These are phyloP conservation scores for Thermophis baileyi DNA, from an alignment of 2,113 vertebrate species.

Conservation along the genomic window DNA sequence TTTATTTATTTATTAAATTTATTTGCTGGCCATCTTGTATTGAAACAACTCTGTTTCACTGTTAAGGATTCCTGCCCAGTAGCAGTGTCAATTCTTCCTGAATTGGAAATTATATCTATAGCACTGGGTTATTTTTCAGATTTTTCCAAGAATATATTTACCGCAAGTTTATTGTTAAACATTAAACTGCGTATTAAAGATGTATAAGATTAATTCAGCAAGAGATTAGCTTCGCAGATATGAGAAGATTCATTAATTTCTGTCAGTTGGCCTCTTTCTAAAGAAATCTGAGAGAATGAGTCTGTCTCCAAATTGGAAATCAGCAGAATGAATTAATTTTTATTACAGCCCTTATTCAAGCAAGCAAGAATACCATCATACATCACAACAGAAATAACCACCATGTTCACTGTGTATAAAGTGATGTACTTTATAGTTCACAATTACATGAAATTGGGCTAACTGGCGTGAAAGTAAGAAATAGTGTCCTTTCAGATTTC, in stretches of 20 bases:
- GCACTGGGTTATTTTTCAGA: not conserved
- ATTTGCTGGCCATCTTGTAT: not conserved
- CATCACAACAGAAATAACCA: not conserved
- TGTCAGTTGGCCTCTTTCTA: not conserved
- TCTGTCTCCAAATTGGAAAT: not conserved
- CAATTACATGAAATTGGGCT: not conserved
- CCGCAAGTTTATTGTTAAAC: not conserved
- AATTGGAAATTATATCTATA: not conserved
- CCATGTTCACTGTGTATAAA: not conserved
- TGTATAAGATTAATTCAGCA: not conserved
- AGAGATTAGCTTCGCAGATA: not conserved
- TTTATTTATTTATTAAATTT: not conserved
- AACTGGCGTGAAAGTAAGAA: not conserved
- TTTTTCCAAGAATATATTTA: not conserved
- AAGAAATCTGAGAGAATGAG: not conserved
- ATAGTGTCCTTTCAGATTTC: not conserved
- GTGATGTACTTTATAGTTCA: not conserved
- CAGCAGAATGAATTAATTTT: not conserved
- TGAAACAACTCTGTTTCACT: not conserved
- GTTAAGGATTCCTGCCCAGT: not conserved
- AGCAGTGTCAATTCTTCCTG: not conserved
- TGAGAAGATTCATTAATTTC: not conserved
- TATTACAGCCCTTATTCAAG: not conserved
- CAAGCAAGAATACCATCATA: not conserved
- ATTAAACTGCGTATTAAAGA: not conserved